These are phyloP conservation scores for Fragum fragum DNA, from an alignment of 2,888 invertebrate genomes.

Conservation along the genomic window DNA sequence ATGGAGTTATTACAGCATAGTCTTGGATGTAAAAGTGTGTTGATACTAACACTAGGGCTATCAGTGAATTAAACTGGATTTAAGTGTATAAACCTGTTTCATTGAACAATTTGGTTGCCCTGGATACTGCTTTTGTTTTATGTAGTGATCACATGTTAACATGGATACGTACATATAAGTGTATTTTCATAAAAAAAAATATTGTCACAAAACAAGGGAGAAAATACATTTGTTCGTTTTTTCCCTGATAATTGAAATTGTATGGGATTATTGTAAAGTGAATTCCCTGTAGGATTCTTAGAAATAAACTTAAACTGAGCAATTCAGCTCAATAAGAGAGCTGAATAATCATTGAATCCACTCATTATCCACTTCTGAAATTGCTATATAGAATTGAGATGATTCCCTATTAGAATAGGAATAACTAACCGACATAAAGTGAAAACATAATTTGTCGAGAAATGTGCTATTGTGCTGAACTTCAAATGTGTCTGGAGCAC, in stretches of 20 bases:
- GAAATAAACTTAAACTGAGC: too few relatives aligned
- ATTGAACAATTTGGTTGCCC: neutral
- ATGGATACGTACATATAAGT: neutral
- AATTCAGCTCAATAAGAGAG: too few relatives aligned
- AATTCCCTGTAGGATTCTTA: neutral
- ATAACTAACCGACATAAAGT: too few relatives aligned
- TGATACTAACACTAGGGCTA: neutral
- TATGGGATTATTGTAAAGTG: neutral
- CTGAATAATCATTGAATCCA: too few relatives aligned
- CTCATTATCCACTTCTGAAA: too few relatives aligned
- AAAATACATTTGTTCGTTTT: neutral
- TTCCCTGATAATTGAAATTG: neutral
- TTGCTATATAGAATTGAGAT: too few relatives aligned
- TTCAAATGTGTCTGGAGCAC: too few relatives aligned
- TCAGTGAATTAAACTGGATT: slow-evolving; percentile 2
- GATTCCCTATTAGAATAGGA: too few relatives aligned
- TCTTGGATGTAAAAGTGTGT: neutral
- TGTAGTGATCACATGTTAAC: slow-evolving; percentile 1
- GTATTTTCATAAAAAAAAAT: neutral
- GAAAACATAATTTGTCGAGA: too few relatives aligned
- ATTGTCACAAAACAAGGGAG: neutral
- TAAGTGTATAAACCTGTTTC: neutral
- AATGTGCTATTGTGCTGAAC: too few relatives aligned
- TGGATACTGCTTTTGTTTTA: neutral
- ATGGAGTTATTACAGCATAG: neutral